Base-by-base conservation (phyloP, 2,888 invertebrate genomes). In the Stegana nigrithorax region DNA sequence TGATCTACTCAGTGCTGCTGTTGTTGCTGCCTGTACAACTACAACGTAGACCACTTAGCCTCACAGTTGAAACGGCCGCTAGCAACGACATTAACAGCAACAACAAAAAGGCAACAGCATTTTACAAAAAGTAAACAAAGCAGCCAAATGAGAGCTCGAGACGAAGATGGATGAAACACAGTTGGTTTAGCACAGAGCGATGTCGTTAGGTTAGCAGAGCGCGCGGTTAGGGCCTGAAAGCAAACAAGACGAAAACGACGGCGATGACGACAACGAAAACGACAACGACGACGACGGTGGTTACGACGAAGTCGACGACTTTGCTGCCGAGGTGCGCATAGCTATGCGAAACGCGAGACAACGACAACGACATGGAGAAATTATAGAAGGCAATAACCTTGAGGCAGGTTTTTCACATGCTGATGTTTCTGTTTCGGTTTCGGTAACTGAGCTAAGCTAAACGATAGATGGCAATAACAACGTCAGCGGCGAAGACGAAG, bases 361-460 rank as follows among this genome's bases (percentile, higher is more conserved):
- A 8, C 42, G 42, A 23, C 47, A 10, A 44, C 27, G 27, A 14
- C 19, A 27, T 26, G 29, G 53, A 55, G 53, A 55, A 55, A 55
- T 55, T 55, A 55, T 55, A 55, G 53, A 75, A 55, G 53, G 53
- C 53, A 55, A 55, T 55, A 55, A 55, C 53, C 53, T 55, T 55
- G 53, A 55, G 53, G 53, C 53, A 55, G 53, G 53, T 55, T 55
- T 55, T 55, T 55, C 53, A 55, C 53, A 39, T 39, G 39, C 14
- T 39, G 2, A 14, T 55, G 29, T 51, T 51, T n/a, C 2, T 17
- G 25, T 23, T 47, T 8, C 25, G 21, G 44, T 19, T 44, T 29
- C n/a, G n/a, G n/a, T n/a, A n/a, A n/a, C n/a, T n/a, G n/a, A n/a
- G n/a, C n/a, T n/a, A n/a, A n/a, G n/a, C n/a, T n/a, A n/a, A n/a